Evolutionary conservation across 2,888 invertebrate genomes (phyloP).

Genomic region (Idaea biselata): DNA sequence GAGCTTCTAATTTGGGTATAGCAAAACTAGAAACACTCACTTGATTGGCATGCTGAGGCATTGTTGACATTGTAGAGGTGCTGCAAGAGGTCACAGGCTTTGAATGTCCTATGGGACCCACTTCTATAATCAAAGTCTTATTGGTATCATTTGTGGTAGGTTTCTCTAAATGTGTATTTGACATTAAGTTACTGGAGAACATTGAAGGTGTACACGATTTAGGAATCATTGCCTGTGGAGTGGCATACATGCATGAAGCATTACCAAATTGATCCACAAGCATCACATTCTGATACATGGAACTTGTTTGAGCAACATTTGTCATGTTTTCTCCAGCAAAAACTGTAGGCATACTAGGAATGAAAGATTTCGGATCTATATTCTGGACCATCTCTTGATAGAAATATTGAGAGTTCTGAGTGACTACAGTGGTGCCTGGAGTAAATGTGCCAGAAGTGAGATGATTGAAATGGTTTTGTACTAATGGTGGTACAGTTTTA

Average conservation of each 20-base stretch:
- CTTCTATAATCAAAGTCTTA: constrained; percentile 70
- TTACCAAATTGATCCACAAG: constrained; percentile 72
- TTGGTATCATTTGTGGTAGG: constrained; percentile 45
- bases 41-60: constrained; percentile 2
- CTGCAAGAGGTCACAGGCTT: constrained; percentile 27
- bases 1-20: constrained; percentile 25
- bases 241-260: constrained; percentile 67
- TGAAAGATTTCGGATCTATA: constrained; percentile 66
- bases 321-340: constrained; percentile 58
- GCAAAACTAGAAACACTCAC: constrained; percentile 3
- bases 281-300: constrained; percentile 75
- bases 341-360: constrained; percentile 62
- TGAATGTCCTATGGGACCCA: constrained; percentile 55
- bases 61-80: constrained; percentile 18
- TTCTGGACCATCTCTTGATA: constrained; percentile 75
- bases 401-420: constrained; percentile 73
- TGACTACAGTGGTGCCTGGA: constrained; percentile 68
- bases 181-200: constrained; percentile 41
- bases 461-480: constrained; percentile 58
- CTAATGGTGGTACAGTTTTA: constrained; percentile 47
- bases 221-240: constrained; percentile 57
- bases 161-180: constrained; percentile 44
- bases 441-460: constrained; percentile 55
- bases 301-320: constrained; percentile 61
- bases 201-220: constrained; percentile 51